Evolutionary conservation across 2,113 vertebrate genomes (phyloP).

Genomic region (Paracanthobrama guichenoti): DNA sequence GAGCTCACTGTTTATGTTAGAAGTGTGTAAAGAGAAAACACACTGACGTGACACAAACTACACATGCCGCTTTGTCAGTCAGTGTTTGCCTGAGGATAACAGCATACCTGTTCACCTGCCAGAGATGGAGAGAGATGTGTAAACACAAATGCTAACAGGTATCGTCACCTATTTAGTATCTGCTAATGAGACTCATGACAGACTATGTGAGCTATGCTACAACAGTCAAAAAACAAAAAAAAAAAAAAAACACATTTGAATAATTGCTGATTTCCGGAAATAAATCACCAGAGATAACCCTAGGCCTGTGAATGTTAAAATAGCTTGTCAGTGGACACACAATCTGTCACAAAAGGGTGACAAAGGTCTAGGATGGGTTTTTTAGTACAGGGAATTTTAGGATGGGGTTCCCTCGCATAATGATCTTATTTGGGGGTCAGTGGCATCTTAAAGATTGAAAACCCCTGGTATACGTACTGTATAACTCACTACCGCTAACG

Average conservation of each 20-base stretch:
- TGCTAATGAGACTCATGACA: neutral
- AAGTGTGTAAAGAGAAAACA: constrained; percentile 48
- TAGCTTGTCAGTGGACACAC: neutral
- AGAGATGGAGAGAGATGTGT: constrained; percentile 24
- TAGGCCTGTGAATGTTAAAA: neutral
- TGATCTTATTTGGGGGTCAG: too few species aligned
- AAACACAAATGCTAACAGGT: constrained; percentile 27
- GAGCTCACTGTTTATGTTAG: constrained; percentile 52
- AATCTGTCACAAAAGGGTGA: constrained; percentile 42
- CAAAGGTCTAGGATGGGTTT: neutral
- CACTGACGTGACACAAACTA: constrained; percentile 26
- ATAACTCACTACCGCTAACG: constrained; percentile 31
- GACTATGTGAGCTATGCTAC: neutral
- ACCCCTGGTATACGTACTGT: neutral
- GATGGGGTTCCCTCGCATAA: too few species aligned
- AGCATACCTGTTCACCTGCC: constrained; percentile 33
- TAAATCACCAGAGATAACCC: neutral
- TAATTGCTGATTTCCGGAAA: neutral
- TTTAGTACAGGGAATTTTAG: too few species aligned
- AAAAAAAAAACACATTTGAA: neutral
- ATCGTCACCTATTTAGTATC: neutral
- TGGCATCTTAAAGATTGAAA: too few species aligned
- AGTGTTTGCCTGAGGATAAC: constrained; percentile 1
- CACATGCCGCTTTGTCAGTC: constrained; percentile 45
- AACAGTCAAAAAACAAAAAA: neutral